Evolutionary conservation across 2,888 invertebrate genomes (phyloP).

Genomic region (Acrocyrtus sp.): DNA sequence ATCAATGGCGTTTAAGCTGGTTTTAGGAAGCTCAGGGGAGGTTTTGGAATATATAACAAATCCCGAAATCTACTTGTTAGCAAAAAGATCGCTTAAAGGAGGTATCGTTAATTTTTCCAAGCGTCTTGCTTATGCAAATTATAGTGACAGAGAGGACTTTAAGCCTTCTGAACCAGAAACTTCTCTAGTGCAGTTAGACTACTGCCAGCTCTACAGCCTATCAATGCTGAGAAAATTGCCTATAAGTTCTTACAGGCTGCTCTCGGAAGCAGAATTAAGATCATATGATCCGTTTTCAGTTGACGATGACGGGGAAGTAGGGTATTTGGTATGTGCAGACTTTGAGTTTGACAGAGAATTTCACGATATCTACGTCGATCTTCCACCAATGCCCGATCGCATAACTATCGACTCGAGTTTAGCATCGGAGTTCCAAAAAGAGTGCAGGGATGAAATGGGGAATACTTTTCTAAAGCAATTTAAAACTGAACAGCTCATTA

Average conservation of each 20-base stretch:
- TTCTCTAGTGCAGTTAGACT: background rate
- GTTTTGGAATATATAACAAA: background rate
- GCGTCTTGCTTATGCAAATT: background rate
- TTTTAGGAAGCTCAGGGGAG: background rate
- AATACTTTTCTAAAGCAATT: conserved; percentile 1
- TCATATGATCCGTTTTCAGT: background rate
- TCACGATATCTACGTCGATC: conserved; percentile 1
- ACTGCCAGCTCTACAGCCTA: background rate
- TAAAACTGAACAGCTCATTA: background rate
- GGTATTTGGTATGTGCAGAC: conserved; percentile 4
- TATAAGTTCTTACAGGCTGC: background rate
- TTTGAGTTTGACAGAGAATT: background rate
- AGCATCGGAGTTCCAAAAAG: background rate
- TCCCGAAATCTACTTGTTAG: background rate
- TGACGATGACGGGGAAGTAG: background rate
- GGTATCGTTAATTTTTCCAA: background rate
- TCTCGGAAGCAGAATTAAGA: background rate
- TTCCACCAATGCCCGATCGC: background rate
- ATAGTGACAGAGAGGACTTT: background rate
- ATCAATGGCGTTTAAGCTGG: background rate
- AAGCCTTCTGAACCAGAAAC: background rate
- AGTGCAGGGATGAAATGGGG: background rate
- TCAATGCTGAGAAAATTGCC: background rate
- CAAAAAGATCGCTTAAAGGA: background rate
- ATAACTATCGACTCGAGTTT: background rate